A percentile compares a stretch with the other conserved stretches of the same genome.
phyloP scores from a whole-genome alignment of 2,797 vertebrate genomes.

The Peromyscus melanophrys region DNA sequence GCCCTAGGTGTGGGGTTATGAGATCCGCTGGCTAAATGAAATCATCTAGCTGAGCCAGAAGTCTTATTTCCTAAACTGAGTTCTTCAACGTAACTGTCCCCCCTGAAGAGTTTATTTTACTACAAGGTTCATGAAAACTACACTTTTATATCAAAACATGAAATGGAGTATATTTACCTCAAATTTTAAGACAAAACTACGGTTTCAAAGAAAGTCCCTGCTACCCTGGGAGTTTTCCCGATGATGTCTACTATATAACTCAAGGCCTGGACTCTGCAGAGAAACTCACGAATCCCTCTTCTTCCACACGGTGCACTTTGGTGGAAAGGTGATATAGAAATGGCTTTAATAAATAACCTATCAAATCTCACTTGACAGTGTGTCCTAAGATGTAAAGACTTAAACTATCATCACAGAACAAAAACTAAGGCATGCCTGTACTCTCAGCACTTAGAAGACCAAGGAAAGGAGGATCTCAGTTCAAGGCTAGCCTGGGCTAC shows the following conservation, averaged over 20 bases:
- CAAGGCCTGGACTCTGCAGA: background rate
- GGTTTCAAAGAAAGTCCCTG: conserved; percentile 42
- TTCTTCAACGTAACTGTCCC: background rate
- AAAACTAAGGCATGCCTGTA: background rate
- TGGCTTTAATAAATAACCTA: background rate
- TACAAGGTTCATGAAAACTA: conserved; percentile 22
- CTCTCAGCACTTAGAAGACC: background rate
- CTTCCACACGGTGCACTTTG: background rate
- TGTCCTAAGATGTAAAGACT: conserved; percentile 25
- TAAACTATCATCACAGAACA: conserved; percentile 32
- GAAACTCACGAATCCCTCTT: background rate
- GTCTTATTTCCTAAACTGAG: background rate
- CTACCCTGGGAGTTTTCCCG: background rate
- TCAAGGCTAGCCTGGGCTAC: background rate
- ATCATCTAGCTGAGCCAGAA: conserved; percentile 12
- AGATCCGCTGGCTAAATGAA: conserved; percentile 49
- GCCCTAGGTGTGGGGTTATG: background rate
- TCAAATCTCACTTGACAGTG: background rate
- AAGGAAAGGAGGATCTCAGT: background rate
- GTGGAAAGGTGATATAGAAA: background rate
- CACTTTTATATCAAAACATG: conserved; percentile 37
- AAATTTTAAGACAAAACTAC: conserved; percentile 60
- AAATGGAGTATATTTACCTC: background rate
- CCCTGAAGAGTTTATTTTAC: background rate
- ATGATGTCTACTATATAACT: background rate